A percentile compares a stretch with the other conserved stretches of the same genome.
Conservation (phyloP, 2,113 vertebrate species). For the Anas platyrhynchos region DNA sequence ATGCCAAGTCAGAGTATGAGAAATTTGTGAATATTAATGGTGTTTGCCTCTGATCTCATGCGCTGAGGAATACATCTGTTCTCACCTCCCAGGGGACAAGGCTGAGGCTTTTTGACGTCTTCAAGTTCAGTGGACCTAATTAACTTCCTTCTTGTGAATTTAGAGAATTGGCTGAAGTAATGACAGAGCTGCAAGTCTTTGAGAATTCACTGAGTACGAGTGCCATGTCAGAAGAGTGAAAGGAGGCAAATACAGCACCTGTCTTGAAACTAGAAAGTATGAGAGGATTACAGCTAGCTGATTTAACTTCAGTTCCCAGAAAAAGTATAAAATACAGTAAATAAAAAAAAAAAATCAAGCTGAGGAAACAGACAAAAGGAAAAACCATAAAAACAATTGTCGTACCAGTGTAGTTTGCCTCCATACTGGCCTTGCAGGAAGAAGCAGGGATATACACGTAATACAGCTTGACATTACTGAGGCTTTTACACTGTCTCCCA, state of each 20-base stretch:
- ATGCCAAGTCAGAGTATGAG: conserved; percentile 60
- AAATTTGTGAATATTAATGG: conserved; percentile 51
- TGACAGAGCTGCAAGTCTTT: neutral
- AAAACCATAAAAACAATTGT: neutral
- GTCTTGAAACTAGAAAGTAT: neutral
- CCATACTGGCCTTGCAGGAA: neutral
- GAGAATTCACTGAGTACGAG: accelerated
- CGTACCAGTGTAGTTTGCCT: neutral
- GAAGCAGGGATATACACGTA: neutral
- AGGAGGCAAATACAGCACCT: neutral
- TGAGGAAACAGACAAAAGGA: neutral
- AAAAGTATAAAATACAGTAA: neutral
- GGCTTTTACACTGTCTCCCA: neutral
- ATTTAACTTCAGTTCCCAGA: neutral
- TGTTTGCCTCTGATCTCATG: conserved; percentile 54
- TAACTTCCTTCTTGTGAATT: neutral
- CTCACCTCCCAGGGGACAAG: conserved; percentile 51
- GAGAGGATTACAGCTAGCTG: neutral
- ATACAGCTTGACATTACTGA: neutral
- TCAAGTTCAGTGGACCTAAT: neutral
- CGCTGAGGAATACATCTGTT: neutral
- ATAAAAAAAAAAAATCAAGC: neutral
- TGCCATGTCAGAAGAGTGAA: neutral
- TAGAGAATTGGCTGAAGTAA: conserved; percentile 26
- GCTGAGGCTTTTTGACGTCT: conserved; percentile 19